These are phyloP conservation scores for Emydoidea blandingii DNA, from an alignment of 2,797 vertebrate species.

Conservation along the genomic window DNA sequence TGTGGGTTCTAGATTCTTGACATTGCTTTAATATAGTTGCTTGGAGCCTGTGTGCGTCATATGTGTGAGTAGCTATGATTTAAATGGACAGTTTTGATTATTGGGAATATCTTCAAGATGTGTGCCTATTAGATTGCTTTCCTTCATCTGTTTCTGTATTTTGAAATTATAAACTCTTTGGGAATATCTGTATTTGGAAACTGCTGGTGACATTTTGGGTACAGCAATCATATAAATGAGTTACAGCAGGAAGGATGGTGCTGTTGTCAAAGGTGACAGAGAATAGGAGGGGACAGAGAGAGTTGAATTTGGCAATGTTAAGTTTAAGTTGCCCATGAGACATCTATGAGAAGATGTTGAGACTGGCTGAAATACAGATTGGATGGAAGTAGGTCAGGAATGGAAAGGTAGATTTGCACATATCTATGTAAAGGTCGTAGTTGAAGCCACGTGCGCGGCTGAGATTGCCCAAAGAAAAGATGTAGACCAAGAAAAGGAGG, in stretches of 20 bases:
- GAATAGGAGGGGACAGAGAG: neutral
- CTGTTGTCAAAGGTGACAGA: neutral
- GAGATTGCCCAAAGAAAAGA: neutral
- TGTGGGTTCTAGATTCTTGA: neutral
- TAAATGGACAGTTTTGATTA: neutral
- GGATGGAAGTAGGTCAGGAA: neutral
- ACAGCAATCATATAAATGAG: neutral
- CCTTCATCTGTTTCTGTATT: neutral
- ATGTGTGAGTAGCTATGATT: neutral
- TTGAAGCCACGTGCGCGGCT: neutral
- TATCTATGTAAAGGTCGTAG: neutral
- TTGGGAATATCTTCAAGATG: fast-evolving
- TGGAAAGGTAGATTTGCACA: neutral
- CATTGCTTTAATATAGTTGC: neutral
- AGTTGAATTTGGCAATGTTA: neutral
- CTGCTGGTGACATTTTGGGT: neutral
- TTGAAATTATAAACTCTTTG: neutral
- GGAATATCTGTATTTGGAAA: neutral
- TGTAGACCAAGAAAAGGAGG: neutral
- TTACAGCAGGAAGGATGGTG: neutral
- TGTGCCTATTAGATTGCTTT: neutral
- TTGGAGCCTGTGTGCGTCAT: neutral
- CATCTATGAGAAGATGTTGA: neutral
- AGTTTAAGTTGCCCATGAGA: neutral
- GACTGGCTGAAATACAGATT: neutral